Base-by-base conservation (phyloP, 2,113 vertebrate genomes). In the Channa maculata region DNA sequence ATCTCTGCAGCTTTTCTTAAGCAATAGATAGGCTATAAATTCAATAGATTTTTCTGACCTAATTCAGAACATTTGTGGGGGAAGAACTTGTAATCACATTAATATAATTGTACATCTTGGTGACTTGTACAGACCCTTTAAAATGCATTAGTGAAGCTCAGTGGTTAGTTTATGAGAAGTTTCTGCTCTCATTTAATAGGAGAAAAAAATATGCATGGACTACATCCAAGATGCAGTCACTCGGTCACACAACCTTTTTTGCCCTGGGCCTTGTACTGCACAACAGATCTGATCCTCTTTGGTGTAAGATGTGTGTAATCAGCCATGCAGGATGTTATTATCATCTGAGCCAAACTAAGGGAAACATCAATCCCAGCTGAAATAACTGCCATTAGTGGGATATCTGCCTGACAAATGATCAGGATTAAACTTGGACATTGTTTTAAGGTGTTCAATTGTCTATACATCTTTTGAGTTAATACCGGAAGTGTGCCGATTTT, bases 281-380 rank as follows among this genome's bases (percentile, higher is more conserved):
- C 33, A 33, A 12, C 82, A 75, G 58, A 77, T 75, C 65, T 77
- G 78, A 60, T 75, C 72, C 75, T 79, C 65, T 83, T 44, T 82
- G 80, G 38, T 62, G 85, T 75, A 85, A 49, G 50, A 79, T 82
- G 79, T 39, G 82, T 76, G 77, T 10, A 86, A 52, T 87, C 67
- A 87, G 33, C 71, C 86, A 38, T 80, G 57, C 54, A 78, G 53
- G 51, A 75, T 71, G 72, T 62, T 61, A 43, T 77, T 74, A 79
- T 84, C 59, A 85, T 75, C 50, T 11, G 38, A 71, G 12, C 64
- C 71, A 63, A 49, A 71, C 55, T 3, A 74, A 59, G 43, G 41
- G 38, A 63, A 68, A 8, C 36, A 65, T 46, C 54, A 39, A 4
- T 51, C 48, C 64, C 65, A 62, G 39, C 58, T 51, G 46, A 44